Conservation (phyloP, 2,888 invertebrate genomes). For the Watsonalla cultraria region DNA sequence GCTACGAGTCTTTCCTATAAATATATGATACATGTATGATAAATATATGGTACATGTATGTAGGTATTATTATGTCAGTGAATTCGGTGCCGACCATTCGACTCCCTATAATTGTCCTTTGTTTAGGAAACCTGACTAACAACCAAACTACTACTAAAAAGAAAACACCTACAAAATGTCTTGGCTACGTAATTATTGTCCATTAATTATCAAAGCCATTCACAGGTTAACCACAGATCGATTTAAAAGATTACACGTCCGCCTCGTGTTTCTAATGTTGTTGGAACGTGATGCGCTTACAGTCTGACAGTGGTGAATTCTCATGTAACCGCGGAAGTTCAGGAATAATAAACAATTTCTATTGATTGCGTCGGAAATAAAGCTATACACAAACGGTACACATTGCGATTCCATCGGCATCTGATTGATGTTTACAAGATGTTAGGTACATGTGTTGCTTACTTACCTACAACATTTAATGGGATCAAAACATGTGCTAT, state of each 20-base stretch:
- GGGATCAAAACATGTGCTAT: neutral
- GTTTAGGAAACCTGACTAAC: too few relatives aligned
- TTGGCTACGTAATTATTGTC: too few relatives aligned
- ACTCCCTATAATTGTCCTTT: too few relatives aligned
- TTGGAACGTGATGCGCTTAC: neutral
- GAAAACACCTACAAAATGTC: too few relatives aligned
- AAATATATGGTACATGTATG: too few relatives aligned
- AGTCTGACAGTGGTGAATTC: slow-evolving; percentile 2
- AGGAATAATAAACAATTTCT: slow-evolving; percentile 31
- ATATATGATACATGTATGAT: too few relatives aligned
- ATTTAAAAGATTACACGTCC: neutral
- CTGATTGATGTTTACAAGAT: slow-evolving; percentile 3
- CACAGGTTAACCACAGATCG: neutral
- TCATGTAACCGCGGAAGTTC: slow-evolving; percentile 25
- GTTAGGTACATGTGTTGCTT: neutral
- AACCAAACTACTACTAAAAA: too few relatives aligned
- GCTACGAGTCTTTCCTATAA: too few relatives aligned
- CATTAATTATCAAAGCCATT: too few relatives aligned
- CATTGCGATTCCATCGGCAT: neutral
- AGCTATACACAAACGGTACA: slow-evolving; percentile 1
- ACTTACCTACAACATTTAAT: neutral
- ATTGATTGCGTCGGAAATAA: slow-evolving; percentile 23
- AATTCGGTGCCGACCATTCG: too few relatives aligned
- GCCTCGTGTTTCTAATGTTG: neutral
- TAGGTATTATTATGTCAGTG: too few relatives aligned